Conservation (phyloP, 2,113 vertebrate genomes). For the Meles meles region DNA sequence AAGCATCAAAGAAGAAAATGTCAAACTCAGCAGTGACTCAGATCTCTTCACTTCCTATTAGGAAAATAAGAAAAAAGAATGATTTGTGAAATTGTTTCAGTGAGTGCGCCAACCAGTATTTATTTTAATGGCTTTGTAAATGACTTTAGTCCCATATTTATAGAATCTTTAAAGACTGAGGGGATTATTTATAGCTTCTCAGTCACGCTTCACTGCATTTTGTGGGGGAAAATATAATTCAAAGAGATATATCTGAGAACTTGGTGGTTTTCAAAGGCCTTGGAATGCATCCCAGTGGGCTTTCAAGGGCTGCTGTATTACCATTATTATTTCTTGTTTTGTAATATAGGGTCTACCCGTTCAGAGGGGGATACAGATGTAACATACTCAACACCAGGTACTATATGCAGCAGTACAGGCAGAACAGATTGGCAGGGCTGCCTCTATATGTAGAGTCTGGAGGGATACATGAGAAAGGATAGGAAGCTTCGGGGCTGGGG, state of each 20-base stretch:
- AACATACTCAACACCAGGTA: background rate
- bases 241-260: background rate
- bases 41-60: background rate
- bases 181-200: constrained; percentile 35
- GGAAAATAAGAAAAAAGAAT: background rate
- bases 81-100: constrained; percentile 31
- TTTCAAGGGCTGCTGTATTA: background rate
- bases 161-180: constrained; percentile 21
- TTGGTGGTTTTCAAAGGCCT: background rate
- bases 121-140: constrained; percentile 51
- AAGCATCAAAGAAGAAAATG: background rate
- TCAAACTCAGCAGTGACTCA: background rate
- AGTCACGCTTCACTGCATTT: background rate
- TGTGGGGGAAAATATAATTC: background rate
- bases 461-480: background rate
- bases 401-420: background rate
- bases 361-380: background rate
- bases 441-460: background rate
- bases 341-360: background rate
- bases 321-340: background rate
- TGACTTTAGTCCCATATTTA: constrained; percentile 29
- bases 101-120: background rate
- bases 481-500: background rate
- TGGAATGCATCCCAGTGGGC: background rate
- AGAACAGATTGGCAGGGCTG: background rate